A percentile compares a stretch with the other conserved stretches of the same genome.
Conservation (phyloP, 2,888 invertebrate species). For the Tromatobia lineatoria region DNA sequence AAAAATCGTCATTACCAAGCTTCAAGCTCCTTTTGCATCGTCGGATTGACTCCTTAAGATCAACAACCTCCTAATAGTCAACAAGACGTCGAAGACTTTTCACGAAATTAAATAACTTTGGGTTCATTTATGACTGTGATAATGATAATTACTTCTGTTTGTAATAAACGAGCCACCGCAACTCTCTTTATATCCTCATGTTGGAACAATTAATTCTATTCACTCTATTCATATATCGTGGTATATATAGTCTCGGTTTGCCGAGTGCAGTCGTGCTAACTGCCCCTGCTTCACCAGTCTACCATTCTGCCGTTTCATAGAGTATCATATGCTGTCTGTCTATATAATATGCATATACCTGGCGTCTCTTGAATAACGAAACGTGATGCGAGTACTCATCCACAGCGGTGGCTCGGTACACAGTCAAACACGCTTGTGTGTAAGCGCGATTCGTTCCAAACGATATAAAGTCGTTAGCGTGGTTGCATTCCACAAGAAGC, state of each 20-base stretch:
- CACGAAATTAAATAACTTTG: neutral
- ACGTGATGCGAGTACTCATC: slow-evolving; percentile 68
- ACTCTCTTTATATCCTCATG: neutral
- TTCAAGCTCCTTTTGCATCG: slow-evolving; percentile 27
- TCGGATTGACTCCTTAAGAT: slow-evolving; percentile 23
- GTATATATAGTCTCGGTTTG: slow-evolving; percentile 29
- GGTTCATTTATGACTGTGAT: neutral
- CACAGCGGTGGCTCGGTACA: neutral
- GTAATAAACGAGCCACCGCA: neutral
- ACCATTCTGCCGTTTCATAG: slow-evolving; percentile 10
- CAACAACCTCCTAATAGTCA: neutral
- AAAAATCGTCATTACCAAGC: slow-evolving; percentile 43
- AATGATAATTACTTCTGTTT: slow-evolving; percentile 20
- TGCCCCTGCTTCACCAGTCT: neutral
- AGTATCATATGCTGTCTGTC: slow-evolving; percentile 18
- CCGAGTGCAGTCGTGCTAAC: slow-evolving; percentile 30
- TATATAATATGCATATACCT: slow-evolving; percentile 23
- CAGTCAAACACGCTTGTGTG: slow-evolving; percentile 1
- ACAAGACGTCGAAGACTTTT: neutral
- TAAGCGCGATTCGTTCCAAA: slow-evolving; percentile 40
- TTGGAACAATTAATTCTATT: slow-evolving; percentile 10
- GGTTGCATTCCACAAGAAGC: slow-evolving; percentile 55
- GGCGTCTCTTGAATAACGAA: slow-evolving; percentile 58
- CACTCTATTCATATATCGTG: slow-evolving; percentile 3
- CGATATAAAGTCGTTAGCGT: slow-evolving; percentile 65